Percentiles rank a stretch among this genome's conserved stretches.
phyloP scores from a whole-genome alignment of 2,888 invertebrate genomes.

The Uropetala carovei region DNA sequence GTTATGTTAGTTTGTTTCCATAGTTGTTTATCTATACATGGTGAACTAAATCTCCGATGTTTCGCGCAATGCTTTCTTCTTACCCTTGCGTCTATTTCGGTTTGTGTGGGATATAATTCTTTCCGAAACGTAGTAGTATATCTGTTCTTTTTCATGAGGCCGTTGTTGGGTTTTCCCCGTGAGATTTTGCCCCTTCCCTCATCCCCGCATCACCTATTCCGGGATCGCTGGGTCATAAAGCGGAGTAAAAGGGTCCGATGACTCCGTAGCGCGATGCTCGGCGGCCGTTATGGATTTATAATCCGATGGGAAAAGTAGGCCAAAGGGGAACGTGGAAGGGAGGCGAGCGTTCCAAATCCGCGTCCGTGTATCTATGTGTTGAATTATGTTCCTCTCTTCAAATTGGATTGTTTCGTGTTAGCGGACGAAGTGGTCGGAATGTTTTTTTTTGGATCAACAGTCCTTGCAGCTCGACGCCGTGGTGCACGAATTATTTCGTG shows the following conservation, averaged over 20 bases:
- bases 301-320: neutral
- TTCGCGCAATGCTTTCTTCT: neutral
- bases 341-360: neutral
- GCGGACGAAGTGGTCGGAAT: neutral
- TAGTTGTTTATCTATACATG: neutral
- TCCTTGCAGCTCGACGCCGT: neutral
- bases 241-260: neutral
- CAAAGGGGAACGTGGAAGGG: neutral
- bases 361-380: neutral
- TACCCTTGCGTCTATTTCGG: neutral
- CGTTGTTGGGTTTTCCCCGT: constrained; percentile 15
- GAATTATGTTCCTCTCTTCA: neutral
- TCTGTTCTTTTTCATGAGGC: neutral
- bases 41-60: neutral
- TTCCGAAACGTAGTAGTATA: neutral
- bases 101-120: neutral
- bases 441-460: neutral
- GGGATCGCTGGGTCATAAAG: neutral
- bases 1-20: too few relatives aligned
- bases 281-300: neutral
- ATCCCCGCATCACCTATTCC: neutral
- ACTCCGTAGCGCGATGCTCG: neutral
- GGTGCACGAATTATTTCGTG: neutral
- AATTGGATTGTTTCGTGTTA: neutral
- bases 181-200: neutral